A percentile compares a stretch with the other conserved stretches of the same genome.
phyloP scores from a whole-genome alignment of 2,888 invertebrate species.

The Petrolisthes cinctipes region DNA sequence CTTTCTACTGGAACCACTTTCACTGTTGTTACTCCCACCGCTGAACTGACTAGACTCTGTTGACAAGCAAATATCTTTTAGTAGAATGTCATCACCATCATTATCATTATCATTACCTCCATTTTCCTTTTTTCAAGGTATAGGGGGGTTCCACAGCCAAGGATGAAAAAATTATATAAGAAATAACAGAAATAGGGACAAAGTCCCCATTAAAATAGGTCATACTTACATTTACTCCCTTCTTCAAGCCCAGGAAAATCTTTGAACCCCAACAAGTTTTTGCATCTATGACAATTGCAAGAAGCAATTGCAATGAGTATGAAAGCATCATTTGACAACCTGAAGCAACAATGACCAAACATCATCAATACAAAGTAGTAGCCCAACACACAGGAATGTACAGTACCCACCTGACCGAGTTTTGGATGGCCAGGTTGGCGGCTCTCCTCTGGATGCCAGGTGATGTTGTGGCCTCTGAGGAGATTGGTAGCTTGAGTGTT shows the following conservation, averaged over 20 bases:
- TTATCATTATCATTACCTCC: background rate
- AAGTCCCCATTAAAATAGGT: too few species aligned
- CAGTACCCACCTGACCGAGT: conserved; percentile 48
- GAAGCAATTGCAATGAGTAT: too few species aligned
- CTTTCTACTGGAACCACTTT: conserved; percentile 42
- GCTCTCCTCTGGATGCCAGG: conserved; percentile 52
- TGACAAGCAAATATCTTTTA: background rate
- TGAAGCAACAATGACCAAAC: too few species aligned
- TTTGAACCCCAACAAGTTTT: too few species aligned
- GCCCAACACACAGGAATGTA: background rate
- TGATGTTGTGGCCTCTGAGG: conserved; percentile 47
- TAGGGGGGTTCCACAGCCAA: too few species aligned
- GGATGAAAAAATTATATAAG: too few species aligned
- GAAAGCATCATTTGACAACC: too few species aligned
- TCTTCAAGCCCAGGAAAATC: background rate
- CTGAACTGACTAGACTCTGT: conserved; percentile 57
- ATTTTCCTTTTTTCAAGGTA: too few species aligned
- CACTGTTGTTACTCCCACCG: conserved; percentile 34
- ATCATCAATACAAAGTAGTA: background rate
- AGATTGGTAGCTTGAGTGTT: conserved; percentile 33
- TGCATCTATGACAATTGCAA: too few species aligned
- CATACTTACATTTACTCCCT: background rate
- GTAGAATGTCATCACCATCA: background rate
- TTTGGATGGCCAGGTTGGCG: conserved; percentile 52
- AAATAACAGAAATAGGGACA: too few species aligned